These are phyloP conservation scores for Limonius californicus DNA, from an alignment of 1,140 invertebrate species.

Conservation along the genomic window DNA sequence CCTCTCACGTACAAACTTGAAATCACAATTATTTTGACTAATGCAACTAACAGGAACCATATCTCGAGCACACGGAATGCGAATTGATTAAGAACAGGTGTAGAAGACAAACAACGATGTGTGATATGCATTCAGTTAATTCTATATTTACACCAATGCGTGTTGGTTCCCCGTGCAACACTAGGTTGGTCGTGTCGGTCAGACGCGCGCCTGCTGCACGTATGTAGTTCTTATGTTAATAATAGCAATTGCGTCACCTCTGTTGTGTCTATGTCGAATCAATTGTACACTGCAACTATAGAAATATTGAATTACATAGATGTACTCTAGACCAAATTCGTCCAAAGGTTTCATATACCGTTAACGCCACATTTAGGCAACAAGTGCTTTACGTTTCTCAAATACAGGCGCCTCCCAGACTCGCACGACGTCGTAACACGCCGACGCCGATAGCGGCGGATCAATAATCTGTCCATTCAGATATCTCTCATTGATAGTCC, in stretches of 20 bases:
- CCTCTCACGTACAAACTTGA: too few species aligned
- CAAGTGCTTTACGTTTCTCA: slow-evolving; percentile 18
- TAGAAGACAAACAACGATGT: slow-evolving; percentile 4
- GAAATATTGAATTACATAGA: slow-evolving; percentile 26
- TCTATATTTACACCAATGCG: too few species aligned
- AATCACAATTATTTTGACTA: too few species aligned
- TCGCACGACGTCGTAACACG: slow-evolving; percentile 17
- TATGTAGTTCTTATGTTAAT: slow-evolving; percentile 22
- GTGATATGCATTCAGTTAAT: background rate
- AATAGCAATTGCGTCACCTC: slow-evolving; percentile 35
- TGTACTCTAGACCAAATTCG: background rate
- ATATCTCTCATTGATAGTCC: slow-evolving; percentile 17
- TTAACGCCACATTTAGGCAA: slow-evolving; percentile 16
- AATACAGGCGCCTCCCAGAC: slow-evolving; percentile 19
- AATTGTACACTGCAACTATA: slow-evolving; percentile 18
- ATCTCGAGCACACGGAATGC: too few species aligned
- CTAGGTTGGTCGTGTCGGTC: background rate
- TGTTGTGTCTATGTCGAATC: slow-evolving; percentile 34
- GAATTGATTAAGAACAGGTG: slow-evolving; percentile 6
- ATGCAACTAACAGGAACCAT: too few species aligned
- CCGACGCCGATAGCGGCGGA: slow-evolving; percentile 20
- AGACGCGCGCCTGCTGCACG: background rate
- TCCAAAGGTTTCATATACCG: background rate
- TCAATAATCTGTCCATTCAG: slow-evolving; percentile 30
- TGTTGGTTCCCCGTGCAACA: background rate